phyloP scores from a whole-genome alignment of 2,113 vertebrate genomes.

The Polypterus bichir region DNA sequence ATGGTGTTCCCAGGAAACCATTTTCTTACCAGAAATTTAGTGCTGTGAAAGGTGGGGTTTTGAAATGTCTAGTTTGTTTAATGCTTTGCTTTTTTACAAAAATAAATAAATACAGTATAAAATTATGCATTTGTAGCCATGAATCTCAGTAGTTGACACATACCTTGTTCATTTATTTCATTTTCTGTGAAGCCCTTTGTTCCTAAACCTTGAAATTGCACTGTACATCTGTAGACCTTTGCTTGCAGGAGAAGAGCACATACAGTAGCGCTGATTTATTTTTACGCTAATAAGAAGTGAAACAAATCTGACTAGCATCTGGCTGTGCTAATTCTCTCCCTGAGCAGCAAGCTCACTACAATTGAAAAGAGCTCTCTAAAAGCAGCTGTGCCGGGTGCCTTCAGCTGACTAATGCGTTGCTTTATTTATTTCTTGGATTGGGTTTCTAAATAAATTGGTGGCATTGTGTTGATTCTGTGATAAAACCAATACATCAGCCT shows the following conservation, averaged over 20 bases:
- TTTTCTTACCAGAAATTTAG: too few species aligned
- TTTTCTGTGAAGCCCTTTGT: too few species aligned
- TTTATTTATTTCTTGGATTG: neutral
- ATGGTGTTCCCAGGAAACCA: too few species aligned
- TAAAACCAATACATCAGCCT: too few species aligned
- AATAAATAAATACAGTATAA: too few species aligned
- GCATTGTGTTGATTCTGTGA: neutral
- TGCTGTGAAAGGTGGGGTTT: too few species aligned
- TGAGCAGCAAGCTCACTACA: neutral
- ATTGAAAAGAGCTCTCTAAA: neutral
- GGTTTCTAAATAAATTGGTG: neutral
- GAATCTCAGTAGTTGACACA: too few species aligned
- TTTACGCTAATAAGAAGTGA: conserved; percentile 57
- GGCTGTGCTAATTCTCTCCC: conserved; percentile 27
- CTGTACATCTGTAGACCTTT: neutral
- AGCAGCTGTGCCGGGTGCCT: neutral
- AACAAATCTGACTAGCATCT: conserved; percentile 55
- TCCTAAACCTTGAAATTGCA: too few species aligned
- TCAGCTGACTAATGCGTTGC: neutral
- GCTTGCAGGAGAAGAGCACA: conserved; percentile 16
- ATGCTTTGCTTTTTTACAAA: too few species aligned
- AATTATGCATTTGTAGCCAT: too few species aligned
- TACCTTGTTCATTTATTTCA: too few species aligned
- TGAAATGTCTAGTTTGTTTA: too few species aligned
- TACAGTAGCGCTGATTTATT: conserved; percentile 50